These are phyloP conservation scores for Girardia tigrina DNA, from an alignment of 2,888 invertebrate genomes.

Conservation along the genomic window DNA sequence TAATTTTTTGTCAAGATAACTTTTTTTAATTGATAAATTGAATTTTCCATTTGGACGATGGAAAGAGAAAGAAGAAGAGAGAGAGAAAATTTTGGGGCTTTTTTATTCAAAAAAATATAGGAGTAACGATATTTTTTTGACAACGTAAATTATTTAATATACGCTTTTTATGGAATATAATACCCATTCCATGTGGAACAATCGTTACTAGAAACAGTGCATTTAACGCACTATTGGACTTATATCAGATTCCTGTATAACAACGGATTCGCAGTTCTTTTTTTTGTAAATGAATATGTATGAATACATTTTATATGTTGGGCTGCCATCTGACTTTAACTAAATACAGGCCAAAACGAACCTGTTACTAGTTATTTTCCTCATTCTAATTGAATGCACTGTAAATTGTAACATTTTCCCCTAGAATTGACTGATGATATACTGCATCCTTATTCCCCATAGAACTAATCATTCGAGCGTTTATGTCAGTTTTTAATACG, in stretches of 20 bases:
- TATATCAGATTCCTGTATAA: slow-evolving; percentile 15
- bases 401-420: slow-evolving; percentile 21
- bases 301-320: background rate
- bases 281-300: slow-evolving; percentile 7
- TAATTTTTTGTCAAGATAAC: no score
- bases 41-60: no score
- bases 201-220: background rate
- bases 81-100: no score
- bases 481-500: slow-evolving; percentile 5
- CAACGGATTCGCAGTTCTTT: slow-evolving; percentile 12
- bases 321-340: background rate
- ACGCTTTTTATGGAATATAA: background rate
- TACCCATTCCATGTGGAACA: background rate
- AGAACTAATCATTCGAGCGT: slow-evolving; percentile 7
- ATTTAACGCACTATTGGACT: slow-evolving; percentile 19
- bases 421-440: slow-evolving; percentile 19
- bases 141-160: slow-evolving; percentile 16
- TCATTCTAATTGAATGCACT: slow-evolving; percentile 13
- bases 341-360: slow-evolving; percentile 3
- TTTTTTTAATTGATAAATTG: no score
- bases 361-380: no score
- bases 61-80: no score
- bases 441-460: slow-evolving; percentile 19
- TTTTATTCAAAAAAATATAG: no score
- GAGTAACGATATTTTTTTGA: slow-evolving; percentile 14